Conservation (phyloP, 2,113 vertebrate species). For the Thymallus thymallus region DNA sequence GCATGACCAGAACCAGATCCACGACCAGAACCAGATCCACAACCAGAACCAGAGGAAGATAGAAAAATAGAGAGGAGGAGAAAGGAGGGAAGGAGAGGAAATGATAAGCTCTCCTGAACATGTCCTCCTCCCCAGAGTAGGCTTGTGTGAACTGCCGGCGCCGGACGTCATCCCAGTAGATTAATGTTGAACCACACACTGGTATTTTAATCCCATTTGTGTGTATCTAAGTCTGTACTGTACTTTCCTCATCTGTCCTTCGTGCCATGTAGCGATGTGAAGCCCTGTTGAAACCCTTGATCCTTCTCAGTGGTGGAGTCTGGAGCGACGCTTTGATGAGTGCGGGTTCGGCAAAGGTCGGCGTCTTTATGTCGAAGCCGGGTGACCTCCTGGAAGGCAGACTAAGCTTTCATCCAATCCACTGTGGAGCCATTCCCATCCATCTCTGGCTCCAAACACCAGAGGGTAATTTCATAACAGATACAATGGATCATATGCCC, state of each 20-base stretch:
- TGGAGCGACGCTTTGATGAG: no score
- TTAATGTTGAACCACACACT: constrained; percentile 18
- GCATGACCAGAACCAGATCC: constrained; percentile 44
- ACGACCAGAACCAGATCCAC: constrained; percentile 45
- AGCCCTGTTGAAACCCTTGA: no score
- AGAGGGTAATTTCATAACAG: neutral
- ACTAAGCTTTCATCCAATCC: no score
- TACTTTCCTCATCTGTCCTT: neutral
- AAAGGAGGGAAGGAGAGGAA: neutral
- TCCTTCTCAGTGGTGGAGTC: no score
- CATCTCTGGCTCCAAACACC: neutral
- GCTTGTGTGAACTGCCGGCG: no score
- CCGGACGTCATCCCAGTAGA: neutral
- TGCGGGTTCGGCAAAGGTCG: no score
- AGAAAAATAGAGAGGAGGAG: neutral
- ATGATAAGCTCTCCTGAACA: neutral
- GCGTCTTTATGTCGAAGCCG: no score
- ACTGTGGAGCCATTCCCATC: neutral
- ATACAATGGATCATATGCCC: no score
- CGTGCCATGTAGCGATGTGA: neutral
- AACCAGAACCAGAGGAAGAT: constrained; percentile 43
- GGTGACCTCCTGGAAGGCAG: no score
- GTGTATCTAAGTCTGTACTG: no score
- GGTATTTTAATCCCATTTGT: neutral
- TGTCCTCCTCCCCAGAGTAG: neutral